phyloP scores from a whole-genome alignment of 2,113 vertebrate species.

The Marmota monax region DNA sequence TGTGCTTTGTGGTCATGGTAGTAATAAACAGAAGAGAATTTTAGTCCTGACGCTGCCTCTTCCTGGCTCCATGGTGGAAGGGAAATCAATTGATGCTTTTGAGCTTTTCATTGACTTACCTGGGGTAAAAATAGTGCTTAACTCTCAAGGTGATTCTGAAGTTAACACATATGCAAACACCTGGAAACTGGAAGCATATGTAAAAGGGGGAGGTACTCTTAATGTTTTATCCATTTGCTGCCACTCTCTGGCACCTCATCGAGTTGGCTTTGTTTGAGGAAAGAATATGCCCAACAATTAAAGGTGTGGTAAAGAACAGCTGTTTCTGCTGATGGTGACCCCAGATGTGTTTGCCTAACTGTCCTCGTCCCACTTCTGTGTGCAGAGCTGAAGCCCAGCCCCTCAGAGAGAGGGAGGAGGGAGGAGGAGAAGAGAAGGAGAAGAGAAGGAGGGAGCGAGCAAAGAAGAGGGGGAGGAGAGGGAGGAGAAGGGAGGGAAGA shows the following conservation, averaged over 20 bases:
- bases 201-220: not conserved
- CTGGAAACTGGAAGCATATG: not conserved
- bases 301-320: not conserved
- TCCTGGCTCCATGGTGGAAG: not conserved
- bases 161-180: not conserved
- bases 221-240: not conserved
- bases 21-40: not conserved
- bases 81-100: slow-evolving; percentile 1
- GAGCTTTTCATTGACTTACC: not conserved
- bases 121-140: not conserved
- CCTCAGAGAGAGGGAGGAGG: too few species aligned
- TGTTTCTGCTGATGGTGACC: not conserved
- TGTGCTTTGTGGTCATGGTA: not conserved
- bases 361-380: not conserved
- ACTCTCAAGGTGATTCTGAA: not conserved
- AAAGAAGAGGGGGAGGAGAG: too few species aligned
- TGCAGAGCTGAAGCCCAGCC: not conserved
- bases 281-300: not conserved
- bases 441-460: too few species aligned
- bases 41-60: not conserved
- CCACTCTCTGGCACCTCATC: not conserved
- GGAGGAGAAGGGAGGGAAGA: too few species aligned
- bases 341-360: not conserved
- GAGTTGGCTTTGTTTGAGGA: slow-evolving; percentile 24
- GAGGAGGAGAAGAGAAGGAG: too few species aligned